Conservation (phyloP, 2,113 vertebrate species). For the Perca flavescens region DNA sequence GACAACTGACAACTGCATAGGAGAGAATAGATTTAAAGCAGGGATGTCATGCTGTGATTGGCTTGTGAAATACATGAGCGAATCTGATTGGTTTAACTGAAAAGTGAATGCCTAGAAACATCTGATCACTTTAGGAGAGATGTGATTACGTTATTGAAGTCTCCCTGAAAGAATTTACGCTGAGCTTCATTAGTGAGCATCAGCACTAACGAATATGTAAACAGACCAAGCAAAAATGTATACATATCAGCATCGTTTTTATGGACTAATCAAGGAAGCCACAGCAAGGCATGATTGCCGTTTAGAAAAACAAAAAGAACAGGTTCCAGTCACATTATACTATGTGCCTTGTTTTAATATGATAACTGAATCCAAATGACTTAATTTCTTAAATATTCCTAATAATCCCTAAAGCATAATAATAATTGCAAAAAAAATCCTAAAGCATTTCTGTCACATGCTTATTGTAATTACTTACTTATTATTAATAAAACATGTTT, state of each 20-base stretch:
- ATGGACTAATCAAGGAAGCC: neutral
- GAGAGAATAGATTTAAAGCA: too few species aligned
- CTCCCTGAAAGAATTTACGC: too few species aligned
- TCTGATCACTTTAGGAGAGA: too few species aligned
- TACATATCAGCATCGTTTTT: neutral
- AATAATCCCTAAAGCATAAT: neutral
- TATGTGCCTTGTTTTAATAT: neutral
- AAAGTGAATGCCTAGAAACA: too few species aligned
- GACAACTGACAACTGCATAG: too few species aligned
- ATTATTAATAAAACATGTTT: too few species aligned
- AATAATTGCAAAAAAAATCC: neutral
- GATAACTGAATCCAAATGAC: neutral
- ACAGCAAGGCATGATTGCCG: neutral
- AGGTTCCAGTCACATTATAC: neutral
- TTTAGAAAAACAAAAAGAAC: neutral
- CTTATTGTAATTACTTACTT: neutral
- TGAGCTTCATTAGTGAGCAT: neutral
- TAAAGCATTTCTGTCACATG: neutral
- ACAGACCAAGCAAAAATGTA: neutral
- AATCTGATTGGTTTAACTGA: too few species aligned
- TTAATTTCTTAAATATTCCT: neutral
- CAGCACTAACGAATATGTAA: neutral
- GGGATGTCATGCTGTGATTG: too few species aligned
- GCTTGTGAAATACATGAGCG: too few species aligned
- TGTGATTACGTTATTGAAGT: too few species aligned